Evolutionary conservation across 92 coral and sea anemone genomes (phyloP), one percentile per base, ranked within the genome.

Genomic region (Virgularia gustaviana): DNA sequence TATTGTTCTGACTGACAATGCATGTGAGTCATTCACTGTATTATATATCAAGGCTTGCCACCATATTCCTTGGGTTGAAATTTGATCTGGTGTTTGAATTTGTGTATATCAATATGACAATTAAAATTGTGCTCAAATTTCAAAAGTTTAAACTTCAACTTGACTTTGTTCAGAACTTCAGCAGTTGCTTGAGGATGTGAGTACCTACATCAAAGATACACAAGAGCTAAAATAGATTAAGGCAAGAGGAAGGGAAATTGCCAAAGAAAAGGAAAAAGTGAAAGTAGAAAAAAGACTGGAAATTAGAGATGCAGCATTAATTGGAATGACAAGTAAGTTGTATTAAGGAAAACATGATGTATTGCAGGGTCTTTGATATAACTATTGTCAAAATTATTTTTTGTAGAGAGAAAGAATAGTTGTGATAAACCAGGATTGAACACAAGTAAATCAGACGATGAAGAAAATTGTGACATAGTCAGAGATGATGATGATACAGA

Each of bases 161-260:
- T 42, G 38, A 49, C 57, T 49, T 45, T 67, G 70, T 41, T 16
- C 65, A 72, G 78, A 81, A 70, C 24, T 75, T 41, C 64, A 75
- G 72, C 86, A 81, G 81, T 64, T 81, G 65, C 60, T 66, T 43
- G n/a, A n/a, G n/a, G n/a, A n/a, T n/a, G n/a, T n/a, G n/a, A n/a
- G n/a, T n/a, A n/a, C n/a, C n/a, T n/a, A n/a, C n/a, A 75, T 55
- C 57, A 66, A 72, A 75, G 86, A 81, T 66, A 66, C 67, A 65
- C 59, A 64, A 38, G 86, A 81, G 72, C 59, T 75, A 52, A 56
- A 56, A 8, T 57, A 67, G 28, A 67, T 41, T 57, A 43, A 67
- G 74, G 74, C 52, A 25, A 67, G 29, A 67, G 74, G 36, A 67
- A 59, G 73, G 64, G 63, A 44, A 62, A 56, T 3, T 15, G 31